These are phyloP conservation scores for cat (Felis catus) DNA, from an alignment of 2,113 vertebrate genomes.

Conservation along the genomic window DNA sequence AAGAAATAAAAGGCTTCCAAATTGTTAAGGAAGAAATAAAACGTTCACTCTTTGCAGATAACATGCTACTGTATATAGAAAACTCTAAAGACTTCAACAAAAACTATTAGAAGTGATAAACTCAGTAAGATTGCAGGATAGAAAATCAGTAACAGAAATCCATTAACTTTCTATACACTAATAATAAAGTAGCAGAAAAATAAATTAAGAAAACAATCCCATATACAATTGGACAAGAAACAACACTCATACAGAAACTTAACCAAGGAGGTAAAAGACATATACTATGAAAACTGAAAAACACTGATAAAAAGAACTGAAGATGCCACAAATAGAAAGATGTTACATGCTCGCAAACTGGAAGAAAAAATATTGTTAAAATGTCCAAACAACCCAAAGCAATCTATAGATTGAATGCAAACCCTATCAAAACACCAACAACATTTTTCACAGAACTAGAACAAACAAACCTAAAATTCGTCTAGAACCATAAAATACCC, in stretches of 20 bases:
- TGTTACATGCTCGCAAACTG: neutral
- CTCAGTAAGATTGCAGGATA: neutral
- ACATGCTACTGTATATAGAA: neutral
- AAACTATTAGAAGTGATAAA: neutral
- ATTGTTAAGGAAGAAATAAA: neutral
- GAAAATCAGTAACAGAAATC: neutral
- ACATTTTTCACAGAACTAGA: neutral
- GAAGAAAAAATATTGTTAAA: neutral
- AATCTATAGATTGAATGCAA: neutral
- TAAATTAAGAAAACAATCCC: neutral
- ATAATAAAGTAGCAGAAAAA: neutral
- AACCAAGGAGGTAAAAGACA: neutral
- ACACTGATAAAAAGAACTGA: neutral
- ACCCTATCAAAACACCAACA: neutral
- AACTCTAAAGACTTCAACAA: neutral
- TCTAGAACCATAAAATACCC: neutral
- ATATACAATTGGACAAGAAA: neutral
- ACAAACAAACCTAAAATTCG: neutral
- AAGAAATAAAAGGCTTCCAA: neutral
- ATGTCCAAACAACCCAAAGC: neutral
- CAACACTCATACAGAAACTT: neutral
- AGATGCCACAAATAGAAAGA: neutral
- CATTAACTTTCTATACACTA: neutral
- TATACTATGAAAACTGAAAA: neutral
- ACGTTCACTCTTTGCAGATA: neutral